Evolutionary conservation across 2,113 vertebrate species (phyloP).

Genomic region (Budorcas taxicolor): DNA sequence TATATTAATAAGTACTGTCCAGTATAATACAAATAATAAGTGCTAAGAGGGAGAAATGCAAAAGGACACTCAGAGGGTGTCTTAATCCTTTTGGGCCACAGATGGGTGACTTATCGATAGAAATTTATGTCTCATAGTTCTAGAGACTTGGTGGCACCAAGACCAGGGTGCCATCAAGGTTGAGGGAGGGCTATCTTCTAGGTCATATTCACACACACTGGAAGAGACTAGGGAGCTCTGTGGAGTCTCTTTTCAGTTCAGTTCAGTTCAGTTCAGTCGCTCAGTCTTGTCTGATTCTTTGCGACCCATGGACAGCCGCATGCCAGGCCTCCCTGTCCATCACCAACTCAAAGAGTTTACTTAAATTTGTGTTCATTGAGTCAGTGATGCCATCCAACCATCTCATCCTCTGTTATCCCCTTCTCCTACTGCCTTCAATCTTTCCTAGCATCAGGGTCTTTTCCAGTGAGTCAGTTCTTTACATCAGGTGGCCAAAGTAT

Average conservation of each 20-base stretch:
- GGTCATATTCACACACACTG: background rate
- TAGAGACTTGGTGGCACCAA: background rate
- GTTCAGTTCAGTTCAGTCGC: background rate
- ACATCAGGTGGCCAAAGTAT: background rate
- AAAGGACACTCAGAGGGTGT: background rate
- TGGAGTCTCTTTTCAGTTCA: background rate
- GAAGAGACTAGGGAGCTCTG: background rate
- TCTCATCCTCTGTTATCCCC: background rate
- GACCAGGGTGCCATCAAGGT: background rate
- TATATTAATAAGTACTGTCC: background rate
- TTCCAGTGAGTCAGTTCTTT: background rate
- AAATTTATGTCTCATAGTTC: background rate
- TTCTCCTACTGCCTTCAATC: background rate
- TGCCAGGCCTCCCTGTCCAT: background rate
- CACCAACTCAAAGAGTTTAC: background rate
- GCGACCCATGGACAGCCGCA: fast-evolving
- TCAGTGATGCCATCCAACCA: background rate
- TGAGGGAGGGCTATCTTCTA: background rate
- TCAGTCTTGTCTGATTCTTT: background rate
- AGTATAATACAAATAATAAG: background rate
- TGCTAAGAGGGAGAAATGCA: background rate
- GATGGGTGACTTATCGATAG: background rate
- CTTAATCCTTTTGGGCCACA: background rate
- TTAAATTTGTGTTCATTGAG: background rate
- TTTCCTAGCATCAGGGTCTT: background rate